Conservation (phyloP, 2,113 vertebrate genomes). For the Cinclus cinclus region DNA sequence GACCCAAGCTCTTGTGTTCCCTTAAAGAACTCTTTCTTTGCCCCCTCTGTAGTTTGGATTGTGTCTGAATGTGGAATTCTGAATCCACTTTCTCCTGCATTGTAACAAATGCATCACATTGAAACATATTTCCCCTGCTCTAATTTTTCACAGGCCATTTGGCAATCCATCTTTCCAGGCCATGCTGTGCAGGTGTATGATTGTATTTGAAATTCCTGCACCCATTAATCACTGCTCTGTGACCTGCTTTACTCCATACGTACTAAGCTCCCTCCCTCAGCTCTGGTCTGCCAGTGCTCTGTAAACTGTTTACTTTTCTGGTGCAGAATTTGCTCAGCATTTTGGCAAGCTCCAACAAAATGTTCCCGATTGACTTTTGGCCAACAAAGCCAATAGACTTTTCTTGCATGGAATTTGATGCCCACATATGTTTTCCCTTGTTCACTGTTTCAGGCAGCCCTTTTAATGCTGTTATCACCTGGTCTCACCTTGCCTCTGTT, state of each 20-base stretch:
- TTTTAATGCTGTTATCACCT: background rate
- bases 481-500: background rate
- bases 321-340: background rate
- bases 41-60: background rate
- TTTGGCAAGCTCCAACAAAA: slow-evolving; percentile 16
- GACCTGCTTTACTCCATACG: background rate
- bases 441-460: background rate
- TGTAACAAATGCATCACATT: background rate
- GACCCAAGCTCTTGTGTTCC: background rate
- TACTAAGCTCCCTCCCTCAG: background rate
- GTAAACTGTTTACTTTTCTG: slow-evolving; percentile 59
- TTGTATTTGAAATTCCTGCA: slow-evolving; percentile 37
- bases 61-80: background rate
- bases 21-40: background rate
- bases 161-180: slow-evolving; percentile 34
- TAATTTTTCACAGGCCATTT: slow-evolving; percentile 37
- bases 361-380: background rate
- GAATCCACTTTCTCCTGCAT: slow-evolving; percentile 20
- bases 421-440: background rate
- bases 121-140: background rate
- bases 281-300: background rate
- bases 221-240: slow-evolving; percentile 49
- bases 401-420: background rate
- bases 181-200: slow-evolving; percentile 1
- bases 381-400: background rate